These are phyloP conservation scores for Rhagophthalmus giganteus DNA, from an alignment of 2,888 invertebrate species.

Conservation along the genomic window DNA sequence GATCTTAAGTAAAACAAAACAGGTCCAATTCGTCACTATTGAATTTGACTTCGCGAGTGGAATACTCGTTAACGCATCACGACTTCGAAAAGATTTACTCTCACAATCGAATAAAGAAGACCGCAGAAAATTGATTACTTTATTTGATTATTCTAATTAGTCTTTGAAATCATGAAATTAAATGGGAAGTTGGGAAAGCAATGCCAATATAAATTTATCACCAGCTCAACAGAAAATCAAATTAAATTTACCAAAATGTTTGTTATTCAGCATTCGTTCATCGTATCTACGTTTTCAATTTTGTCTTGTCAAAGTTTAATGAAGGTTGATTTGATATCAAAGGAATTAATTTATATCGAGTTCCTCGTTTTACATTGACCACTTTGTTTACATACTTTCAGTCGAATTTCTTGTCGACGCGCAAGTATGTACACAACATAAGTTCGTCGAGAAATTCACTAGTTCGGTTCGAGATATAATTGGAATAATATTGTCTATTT, in stretches of 20 bases:
- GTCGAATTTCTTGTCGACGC: no score
- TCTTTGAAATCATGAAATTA: background rate
- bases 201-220: background rate
- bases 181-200: background rate
- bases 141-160: background rate
- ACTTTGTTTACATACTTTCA: background rate
- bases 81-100: background rate
- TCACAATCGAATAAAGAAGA: background rate
- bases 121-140: background rate
- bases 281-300: conserved; percentile 7
- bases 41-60: no score
- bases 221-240: background rate
- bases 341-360: conserved; percentile 4
- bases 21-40: no score
- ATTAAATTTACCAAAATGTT: background rate
- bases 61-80: no score
- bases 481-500: background rate
- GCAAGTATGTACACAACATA: no score
- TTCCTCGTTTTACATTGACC: background rate
- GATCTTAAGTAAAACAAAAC: no score
- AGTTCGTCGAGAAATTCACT: no score
- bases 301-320: conserved; percentile 6
- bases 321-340: conserved; percentile 8
- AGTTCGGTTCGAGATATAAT: no score
- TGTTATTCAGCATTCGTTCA: conserved; percentile 5